These are phyloP conservation scores for Numenius arquata DNA, from an alignment of 2,113 vertebrate species.

Conservation along the genomic window DNA sequence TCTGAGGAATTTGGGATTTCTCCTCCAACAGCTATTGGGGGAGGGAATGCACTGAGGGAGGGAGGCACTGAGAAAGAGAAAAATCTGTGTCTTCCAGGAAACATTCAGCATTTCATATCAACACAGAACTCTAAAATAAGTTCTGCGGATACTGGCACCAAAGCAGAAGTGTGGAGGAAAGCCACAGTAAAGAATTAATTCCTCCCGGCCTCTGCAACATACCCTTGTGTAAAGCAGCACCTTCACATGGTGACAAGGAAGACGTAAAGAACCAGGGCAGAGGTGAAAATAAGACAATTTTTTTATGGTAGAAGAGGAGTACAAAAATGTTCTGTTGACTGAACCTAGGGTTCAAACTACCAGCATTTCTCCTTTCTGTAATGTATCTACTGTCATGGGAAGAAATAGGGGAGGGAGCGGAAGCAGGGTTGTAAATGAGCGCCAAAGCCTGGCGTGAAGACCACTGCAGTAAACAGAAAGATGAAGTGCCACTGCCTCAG, in stretches of 20 bases:
- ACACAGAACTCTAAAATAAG: not conserved
- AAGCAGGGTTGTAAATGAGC: not conserved
- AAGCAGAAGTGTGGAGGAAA: not conserved
- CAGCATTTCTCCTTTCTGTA: not conserved
- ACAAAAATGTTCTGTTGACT: not conserved
- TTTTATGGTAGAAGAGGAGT: not conserved
- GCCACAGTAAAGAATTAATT: not conserved
- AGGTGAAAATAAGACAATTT: not conserved
- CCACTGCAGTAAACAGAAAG: not conserved
- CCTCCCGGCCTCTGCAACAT: not conserved
- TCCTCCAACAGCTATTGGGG: not conserved
- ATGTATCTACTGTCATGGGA: not conserved
- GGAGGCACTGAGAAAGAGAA: not conserved
- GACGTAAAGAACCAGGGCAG: not conserved
- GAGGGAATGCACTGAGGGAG: not conserved
- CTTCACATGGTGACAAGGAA: not conserved
- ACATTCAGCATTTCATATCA: not conserved
- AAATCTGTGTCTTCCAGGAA: not conserved
- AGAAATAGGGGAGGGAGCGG: not conserved
- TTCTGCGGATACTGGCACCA: not conserved
- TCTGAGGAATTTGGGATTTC: not conserved
- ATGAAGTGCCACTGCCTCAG: not conserved
- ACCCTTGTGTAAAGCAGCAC: not conserved
- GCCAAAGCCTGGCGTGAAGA: not conserved
- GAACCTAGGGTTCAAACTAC: not conserved